phyloP scores from a whole-genome alignment of 2,113 vertebrate species.

The Malurus elegans region DNA sequence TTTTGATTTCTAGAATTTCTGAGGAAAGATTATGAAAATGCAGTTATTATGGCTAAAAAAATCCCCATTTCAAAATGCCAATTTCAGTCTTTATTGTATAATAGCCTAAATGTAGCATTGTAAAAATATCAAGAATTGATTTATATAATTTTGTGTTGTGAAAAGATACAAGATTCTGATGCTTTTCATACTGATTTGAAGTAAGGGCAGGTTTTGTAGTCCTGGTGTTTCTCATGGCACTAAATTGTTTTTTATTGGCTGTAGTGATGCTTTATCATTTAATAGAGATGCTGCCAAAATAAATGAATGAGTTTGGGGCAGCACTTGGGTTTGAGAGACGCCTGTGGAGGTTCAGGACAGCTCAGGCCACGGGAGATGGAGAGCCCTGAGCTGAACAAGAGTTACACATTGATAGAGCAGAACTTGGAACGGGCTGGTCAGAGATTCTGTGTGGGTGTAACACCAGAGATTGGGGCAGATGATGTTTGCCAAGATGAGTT shows the following conservation, averaged over 20 bases:
- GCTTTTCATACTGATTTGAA: neutral
- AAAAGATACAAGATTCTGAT: neutral
- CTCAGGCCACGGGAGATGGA: neutral
- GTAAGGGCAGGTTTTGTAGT: neutral
- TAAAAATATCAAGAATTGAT: neutral
- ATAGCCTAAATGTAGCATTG: neutral
- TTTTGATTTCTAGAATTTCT: neutral
- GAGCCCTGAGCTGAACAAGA: neutral
- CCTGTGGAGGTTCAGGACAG: neutral
- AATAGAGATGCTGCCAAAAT: neutral
- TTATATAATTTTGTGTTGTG: neutral
- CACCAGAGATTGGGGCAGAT: neutral
- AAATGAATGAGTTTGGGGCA: neutral
- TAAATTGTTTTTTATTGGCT: neutral
- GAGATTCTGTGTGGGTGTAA: rapidly evolving
- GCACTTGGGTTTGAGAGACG: neutral
- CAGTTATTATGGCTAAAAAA: neutral
- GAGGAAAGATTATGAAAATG: neutral
- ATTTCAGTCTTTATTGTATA: neutral
- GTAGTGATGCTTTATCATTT: neutral
- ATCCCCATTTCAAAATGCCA: neutral
- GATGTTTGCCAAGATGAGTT: neutral
- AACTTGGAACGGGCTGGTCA: neutral
- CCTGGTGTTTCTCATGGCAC: neutral
- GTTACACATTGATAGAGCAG: neutral